These are phyloP conservation scores for Gavia stellata DNA, from an alignment of 2,113 vertebrate species.

Conservation along the genomic window DNA sequence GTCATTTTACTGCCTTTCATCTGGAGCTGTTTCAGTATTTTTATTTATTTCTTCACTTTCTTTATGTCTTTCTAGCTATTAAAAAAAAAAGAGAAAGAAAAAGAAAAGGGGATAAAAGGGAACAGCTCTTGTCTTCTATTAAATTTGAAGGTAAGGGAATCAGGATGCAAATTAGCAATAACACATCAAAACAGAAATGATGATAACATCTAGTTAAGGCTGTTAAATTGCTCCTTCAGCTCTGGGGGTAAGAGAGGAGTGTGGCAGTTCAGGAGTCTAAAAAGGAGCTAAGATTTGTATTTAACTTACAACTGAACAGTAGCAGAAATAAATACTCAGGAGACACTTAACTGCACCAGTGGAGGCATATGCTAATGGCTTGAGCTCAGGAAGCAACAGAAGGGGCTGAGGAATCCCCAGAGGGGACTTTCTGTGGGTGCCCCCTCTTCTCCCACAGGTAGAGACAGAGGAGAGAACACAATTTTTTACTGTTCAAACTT, in stretches of 20 bases:
- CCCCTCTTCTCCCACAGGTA: background rate
- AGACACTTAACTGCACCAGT: background rate
- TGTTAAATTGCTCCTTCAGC: slow-evolving; percentile 53
- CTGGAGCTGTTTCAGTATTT: background rate
- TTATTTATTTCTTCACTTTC: slow-evolving; percentile 32
- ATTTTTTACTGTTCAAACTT: background rate
- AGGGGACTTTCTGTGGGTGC: background rate
- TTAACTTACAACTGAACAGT: background rate
- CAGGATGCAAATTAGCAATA: slow-evolving; percentile 61
- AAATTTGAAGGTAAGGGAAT: slow-evolving; percentile 54
- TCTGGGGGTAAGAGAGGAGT: slow-evolving; percentile 9
- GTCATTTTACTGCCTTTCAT: slow-evolving; percentile 19
- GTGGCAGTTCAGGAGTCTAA: slow-evolving; percentile 18
- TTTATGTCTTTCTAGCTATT: slow-evolving; percentile 43
- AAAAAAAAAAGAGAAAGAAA: background rate
- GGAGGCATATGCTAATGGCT: background rate
- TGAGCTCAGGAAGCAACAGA: background rate
- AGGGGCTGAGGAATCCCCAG: background rate
- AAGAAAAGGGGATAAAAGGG: background rate
- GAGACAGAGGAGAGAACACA: background rate
- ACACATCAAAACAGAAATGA: slow-evolving; percentile 55
- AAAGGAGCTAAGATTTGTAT: slow-evolving; percentile 5
- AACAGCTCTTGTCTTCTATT: slow-evolving; percentile 51
- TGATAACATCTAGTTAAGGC: slow-evolving; percentile 63
- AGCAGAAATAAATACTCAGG: background rate